These are phyloP conservation scores for Odontomachus brunneus DNA, from an alignment of 1,140 invertebrate species.

Conservation along the genomic window DNA sequence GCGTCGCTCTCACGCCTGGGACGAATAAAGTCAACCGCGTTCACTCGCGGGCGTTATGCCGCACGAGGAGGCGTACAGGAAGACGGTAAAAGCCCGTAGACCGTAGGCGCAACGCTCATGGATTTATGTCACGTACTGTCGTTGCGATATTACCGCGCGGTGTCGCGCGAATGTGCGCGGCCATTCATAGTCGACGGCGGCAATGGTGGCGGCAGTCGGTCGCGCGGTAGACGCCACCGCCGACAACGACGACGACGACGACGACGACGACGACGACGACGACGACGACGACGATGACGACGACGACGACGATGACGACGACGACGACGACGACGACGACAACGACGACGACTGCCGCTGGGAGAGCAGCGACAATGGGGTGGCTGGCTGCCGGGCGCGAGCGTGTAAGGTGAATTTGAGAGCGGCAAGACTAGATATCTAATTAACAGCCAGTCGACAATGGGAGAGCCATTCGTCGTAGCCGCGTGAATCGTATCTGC, in stretches of 20 bases:
- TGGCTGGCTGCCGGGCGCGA: conserved; percentile 56
- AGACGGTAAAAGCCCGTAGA: conserved; percentile 30
- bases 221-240: conserved; percentile 63
- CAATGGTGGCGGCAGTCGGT: conserved; percentile 55
- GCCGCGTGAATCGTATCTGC: conserved; percentile 81
- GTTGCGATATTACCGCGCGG: conserved; percentile 74
- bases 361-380: conserved; percentile 68
- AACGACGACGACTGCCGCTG: conserved; percentile 40
- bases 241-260: too few species aligned
- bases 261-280: too few species aligned
- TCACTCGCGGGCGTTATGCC: neutral
- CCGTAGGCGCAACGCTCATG: conserved; percentile 55
- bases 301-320: too few species aligned
- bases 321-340: too few species aligned
- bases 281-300: too few species aligned
- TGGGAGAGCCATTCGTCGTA: conserved; percentile 82
- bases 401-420: conserved; percentile 79
- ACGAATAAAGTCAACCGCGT: neutral
- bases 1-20: neutral
- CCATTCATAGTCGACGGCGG: conserved; percentile 69
- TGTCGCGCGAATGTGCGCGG: conserved; percentile 59
- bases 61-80: neutral
- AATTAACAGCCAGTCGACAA: conserved; percentile 84
- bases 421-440: conserved; percentile 83
- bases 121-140: conserved; percentile 78